These are phyloP conservation scores for Alcis repandata DNA, from an alignment of 2,888 invertebrate species.

Conservation along the genomic window DNA sequence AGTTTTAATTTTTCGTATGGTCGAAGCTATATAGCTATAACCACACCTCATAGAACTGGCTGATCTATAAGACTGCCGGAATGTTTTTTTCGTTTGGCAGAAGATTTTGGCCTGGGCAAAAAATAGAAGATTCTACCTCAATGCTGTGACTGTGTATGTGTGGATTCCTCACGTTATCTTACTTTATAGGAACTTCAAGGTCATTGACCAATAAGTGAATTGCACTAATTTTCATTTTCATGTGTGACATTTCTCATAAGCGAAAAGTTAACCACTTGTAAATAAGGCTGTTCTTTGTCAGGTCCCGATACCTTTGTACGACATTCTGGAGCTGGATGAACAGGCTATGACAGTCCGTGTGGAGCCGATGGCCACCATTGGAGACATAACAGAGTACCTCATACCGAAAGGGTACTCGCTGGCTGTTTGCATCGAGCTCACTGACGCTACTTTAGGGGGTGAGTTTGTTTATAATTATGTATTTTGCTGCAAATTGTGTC, in stretches of 20 bases:
- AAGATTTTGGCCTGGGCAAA: too few species aligned
- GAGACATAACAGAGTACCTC: slow-evolving; percentile 88
- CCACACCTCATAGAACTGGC: too few species aligned
- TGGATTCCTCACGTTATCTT: too few species aligned
- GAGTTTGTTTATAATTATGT: slow-evolving; percentile 30
- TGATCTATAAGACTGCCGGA: too few species aligned
- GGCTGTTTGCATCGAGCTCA: slow-evolving; percentile 89
- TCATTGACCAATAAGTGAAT: too few species aligned
- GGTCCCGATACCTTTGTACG: slow-evolving; percentile 88
- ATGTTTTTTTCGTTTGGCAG: too few species aligned
- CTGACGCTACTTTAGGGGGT: slow-evolving; percentile 90
- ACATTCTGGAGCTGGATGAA: slow-evolving; percentile 87
- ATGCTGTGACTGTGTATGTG: too few species aligned
- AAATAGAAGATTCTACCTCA: too few species aligned
- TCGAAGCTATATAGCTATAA: too few species aligned
- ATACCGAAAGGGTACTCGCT: slow-evolving; percentile 89
- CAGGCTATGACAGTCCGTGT: slow-evolving; percentile 86
- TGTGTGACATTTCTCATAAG: neutral
- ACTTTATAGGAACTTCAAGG: too few species aligned
- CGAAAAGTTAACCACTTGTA: neutral
- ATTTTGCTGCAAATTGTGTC: neutral
- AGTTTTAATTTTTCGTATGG: too few species aligned
- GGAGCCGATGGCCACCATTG: slow-evolving; percentile 90
- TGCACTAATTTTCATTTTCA: too few species aligned
- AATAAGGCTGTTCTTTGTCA: slow-evolving; percentile 42